These are phyloP conservation scores for Eutrigla gurnardus DNA, from an alignment of 2,797 vertebrate genomes.

Conservation along the genomic window DNA sequence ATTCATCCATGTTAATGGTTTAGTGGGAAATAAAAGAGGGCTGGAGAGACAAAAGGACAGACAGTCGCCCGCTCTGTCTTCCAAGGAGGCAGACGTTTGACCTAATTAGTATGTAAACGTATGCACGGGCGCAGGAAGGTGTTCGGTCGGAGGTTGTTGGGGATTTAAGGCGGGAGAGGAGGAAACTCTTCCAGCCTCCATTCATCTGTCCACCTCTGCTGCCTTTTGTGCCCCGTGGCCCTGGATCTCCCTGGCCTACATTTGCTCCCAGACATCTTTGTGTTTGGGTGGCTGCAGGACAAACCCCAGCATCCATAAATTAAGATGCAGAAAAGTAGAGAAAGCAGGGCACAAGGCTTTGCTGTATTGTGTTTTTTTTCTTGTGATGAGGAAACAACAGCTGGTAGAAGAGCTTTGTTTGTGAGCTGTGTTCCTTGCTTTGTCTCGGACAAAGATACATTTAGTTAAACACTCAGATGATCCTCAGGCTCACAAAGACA, in stretches of 20 bases:
- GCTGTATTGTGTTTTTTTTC: slow-evolving; percentile 42
- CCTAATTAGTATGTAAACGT: slow-evolving; percentile 80
- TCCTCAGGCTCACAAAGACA: slow-evolving; percentile 58
- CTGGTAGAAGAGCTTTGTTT: slow-evolving; percentile 58
- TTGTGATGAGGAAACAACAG: slow-evolving; percentile 48
- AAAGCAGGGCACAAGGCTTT: slow-evolving; percentile 51
- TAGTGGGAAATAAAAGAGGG: slow-evolving; percentile 57
- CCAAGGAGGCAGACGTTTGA: slow-evolving; percentile 79
- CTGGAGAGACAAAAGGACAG: slow-evolving; percentile 74
- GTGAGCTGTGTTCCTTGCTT: slow-evolving; percentile 39
- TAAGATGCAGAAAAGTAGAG: slow-evolving; percentile 48
- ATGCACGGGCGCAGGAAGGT: slow-evolving; percentile 44
- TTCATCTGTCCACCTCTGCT: slow-evolving; percentile 41
- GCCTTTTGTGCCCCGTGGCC: slow-evolving; percentile 49
- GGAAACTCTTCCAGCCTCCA: slow-evolving; percentile 40
- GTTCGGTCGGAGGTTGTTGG: slow-evolving; percentile 44
- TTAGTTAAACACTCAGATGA: slow-evolving; percentile 51
- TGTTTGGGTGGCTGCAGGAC: slow-evolving; percentile 48
- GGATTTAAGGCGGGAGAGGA: slow-evolving; percentile 51
- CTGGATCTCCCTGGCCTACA: slow-evolving; percentile 62
- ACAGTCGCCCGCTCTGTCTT: slow-evolving; percentile 66
- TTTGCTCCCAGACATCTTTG: slow-evolving; percentile 69
- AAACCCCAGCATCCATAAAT: slow-evolving; percentile 55
- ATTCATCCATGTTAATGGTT: slow-evolving; percentile 66
- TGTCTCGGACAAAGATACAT: slow-evolving; percentile 67